Evolutionary conservation across 1,140 invertebrate species (phyloP).

Genomic region (Xylocopa sonorina): DNA sequence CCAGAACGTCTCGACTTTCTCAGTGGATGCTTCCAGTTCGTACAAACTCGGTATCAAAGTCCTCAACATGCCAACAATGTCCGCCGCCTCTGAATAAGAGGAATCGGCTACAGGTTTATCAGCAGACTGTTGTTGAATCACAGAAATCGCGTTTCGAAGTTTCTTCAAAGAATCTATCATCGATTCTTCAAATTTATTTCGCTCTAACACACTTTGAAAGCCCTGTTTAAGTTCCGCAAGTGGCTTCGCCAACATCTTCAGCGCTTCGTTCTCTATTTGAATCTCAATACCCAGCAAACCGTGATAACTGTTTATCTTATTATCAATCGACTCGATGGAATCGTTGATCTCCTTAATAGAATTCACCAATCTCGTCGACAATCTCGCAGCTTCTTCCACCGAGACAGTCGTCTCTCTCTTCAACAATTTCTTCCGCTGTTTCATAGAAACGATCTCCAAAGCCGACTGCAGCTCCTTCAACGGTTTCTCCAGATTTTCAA

Average conservation of each 20-base stretch:
- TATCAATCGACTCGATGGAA: slow-evolving; percentile 44
- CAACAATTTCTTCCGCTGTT: neutral
- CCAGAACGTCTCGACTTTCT: slow-evolving; percentile 33
- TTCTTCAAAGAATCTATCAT: slow-evolving; percentile 6
- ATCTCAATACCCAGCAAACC: slow-evolving; percentile 21
- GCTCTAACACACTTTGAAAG: slow-evolving; percentile 21
- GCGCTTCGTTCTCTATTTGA: slow-evolving; percentile 45
- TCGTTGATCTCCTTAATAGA: slow-evolving; percentile 48
- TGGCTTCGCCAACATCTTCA: slow-evolving; percentile 31
- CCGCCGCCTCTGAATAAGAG: neutral
- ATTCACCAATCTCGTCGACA: slow-evolving; percentile 43
- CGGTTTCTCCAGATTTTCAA: slow-evolving; percentile 57
- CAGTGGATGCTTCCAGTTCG: slow-evolving; percentile 37
- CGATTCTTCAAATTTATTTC: neutral
- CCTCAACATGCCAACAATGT: slow-evolving; percentile 3
- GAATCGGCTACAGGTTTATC: slow-evolving; percentile 47
- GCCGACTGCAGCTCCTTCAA: slow-evolving; percentile 38
- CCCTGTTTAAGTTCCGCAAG: slow-evolving; percentile 42
- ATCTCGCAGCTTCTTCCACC: slow-evolving; percentile 6
- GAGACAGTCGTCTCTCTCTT: neutral
- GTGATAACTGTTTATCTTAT: slow-evolving; percentile 40
- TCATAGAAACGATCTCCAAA: slow-evolving; percentile 18
- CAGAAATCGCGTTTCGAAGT: slow-evolving; percentile 22
- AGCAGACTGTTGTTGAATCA: slow-evolving; percentile 44
- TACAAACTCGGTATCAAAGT: slow-evolving; percentile 11